A percentile compares a stretch with the other conserved stretches of the same genome.
Conservation (phyloP, 1,140 invertebrate genomes). For the Pseudoatta argentina region DNA sequence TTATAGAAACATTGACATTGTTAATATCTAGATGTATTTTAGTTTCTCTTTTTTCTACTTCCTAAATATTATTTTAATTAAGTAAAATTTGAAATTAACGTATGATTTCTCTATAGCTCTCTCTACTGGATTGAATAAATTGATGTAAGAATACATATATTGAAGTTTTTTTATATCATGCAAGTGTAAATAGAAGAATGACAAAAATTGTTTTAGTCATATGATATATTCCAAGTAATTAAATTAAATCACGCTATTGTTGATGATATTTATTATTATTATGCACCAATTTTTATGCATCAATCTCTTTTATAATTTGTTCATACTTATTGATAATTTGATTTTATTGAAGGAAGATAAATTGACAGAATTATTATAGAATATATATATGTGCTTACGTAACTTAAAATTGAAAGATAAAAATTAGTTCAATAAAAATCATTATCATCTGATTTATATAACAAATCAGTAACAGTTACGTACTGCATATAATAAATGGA, state of each 20-base stretch:
- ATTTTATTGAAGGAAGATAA: background rate
- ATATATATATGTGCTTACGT: background rate
- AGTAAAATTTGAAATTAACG: background rate
- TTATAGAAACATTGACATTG: background rate
- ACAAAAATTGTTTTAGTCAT: background rate
- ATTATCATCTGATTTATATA: background rate
- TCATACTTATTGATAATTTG: background rate
- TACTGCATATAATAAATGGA: background rate
- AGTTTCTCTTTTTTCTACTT: background rate
- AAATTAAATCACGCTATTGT: background rate
- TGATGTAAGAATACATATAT: background rate
- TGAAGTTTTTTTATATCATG: background rate
- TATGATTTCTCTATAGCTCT: background rate
- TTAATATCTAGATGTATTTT: background rate
- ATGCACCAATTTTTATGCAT: background rate
- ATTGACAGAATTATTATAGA: background rate
- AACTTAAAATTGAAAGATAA: background rate
- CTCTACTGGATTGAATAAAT: background rate
- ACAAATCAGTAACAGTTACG: background rate
- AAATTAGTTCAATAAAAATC: background rate
- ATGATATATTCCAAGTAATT: background rate
- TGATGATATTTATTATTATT: constrained; percentile 3
- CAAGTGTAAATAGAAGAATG: background rate
- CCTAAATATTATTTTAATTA: background rate
- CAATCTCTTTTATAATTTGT: background rate